Percentiles rank a stretch among this genome's conserved stretches.
Conservation (phyloP, 2,113 vertebrate genomes). For the Sander lucioperca region DNA sequence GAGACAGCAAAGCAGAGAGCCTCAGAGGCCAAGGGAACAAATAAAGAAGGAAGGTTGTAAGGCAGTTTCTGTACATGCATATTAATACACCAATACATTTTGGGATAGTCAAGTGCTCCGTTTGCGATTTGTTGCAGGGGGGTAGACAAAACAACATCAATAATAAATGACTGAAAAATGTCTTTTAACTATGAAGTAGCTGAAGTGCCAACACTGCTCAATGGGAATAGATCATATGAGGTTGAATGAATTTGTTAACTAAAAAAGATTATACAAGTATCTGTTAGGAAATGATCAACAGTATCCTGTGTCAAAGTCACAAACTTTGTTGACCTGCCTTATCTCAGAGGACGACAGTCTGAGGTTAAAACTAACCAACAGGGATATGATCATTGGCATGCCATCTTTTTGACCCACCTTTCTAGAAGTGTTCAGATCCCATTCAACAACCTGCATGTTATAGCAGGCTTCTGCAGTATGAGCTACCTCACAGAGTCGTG, state of each 20-base stretch:
- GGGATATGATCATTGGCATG: constrained; percentile 1
- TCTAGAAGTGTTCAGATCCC: constrained; percentile 2
- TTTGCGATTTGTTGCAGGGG: constrained; percentile 32
- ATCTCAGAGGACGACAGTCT: constrained; percentile 1
- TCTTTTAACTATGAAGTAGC: constrained; percentile 37
- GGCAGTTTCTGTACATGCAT: constrained; percentile 39
- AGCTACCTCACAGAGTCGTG: constrained; percentile 13
- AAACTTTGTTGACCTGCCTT: not conserved
- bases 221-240: constrained; percentile 14
- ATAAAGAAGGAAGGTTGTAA: constrained; percentile 19
- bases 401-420: not conserved
- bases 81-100: constrained; percentile 46
- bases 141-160: constrained; percentile 60
- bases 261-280: not conserved
- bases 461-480: constrained; percentile 10
- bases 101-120: constrained; percentile 17
- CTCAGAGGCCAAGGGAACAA: constrained; percentile 12
- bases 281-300: not conserved
- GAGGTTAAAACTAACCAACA: constrained; percentile 8
- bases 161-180: constrained; percentile 48
- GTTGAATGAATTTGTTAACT: constrained; percentile 12
- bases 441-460: not conserved
- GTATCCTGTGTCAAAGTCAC: not conserved
- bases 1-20: not conserved
- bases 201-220: constrained; percentile 15